A percentile compares a stretch with the other conserved stretches of the same genome.
phyloP scores from a whole-genome alignment of 2,888 invertebrate genomes.

The Malthinus seriepunctatus region DNA sequence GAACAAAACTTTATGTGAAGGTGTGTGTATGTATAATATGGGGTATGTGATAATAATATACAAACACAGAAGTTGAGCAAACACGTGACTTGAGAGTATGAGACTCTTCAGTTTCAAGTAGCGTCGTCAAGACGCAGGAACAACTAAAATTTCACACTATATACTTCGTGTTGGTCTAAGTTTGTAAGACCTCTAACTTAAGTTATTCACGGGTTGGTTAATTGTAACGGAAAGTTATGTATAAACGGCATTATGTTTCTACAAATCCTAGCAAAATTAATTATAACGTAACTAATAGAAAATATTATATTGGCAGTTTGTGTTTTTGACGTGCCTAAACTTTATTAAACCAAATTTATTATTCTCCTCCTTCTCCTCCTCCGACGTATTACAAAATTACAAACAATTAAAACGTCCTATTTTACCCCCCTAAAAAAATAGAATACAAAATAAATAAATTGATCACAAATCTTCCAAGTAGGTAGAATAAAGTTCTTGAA shows the following conservation, averaged over 20 bases:
- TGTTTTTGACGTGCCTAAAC: constrained; percentile 3
- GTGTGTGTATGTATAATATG: background rate
- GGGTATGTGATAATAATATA: constrained; percentile 26
- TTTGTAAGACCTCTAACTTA: constrained; percentile 22
- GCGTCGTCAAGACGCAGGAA: constrained; percentile 15
- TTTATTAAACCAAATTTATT: constrained; percentile 1
- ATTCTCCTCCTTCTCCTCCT: no score
- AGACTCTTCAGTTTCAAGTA: constrained; percentile 21
- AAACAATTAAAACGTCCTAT: no score
- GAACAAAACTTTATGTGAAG: no score
- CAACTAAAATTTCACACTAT: constrained; percentile 28
- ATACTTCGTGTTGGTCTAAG: constrained; percentile 24
- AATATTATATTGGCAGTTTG: constrained; percentile 6
- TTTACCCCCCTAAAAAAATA: no score
- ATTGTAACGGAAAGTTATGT: constrained; percentile 25
- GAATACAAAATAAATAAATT: background rate
- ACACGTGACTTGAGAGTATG: constrained; percentile 39
- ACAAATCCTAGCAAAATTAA: constrained; percentile 16
- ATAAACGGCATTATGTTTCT: constrained; percentile 20
- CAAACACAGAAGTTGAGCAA: constrained; percentile 37
- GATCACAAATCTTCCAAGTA: constrained; percentile 17
- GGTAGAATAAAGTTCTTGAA: constrained; percentile 28
- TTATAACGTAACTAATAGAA: constrained; percentile 4
- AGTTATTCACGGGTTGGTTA: constrained; percentile 25
- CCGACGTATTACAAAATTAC: background rate